Evolutionary conservation across 2,888 invertebrate genomes (phyloP).

Genomic region (Drosophila subsilvestris): DNA sequence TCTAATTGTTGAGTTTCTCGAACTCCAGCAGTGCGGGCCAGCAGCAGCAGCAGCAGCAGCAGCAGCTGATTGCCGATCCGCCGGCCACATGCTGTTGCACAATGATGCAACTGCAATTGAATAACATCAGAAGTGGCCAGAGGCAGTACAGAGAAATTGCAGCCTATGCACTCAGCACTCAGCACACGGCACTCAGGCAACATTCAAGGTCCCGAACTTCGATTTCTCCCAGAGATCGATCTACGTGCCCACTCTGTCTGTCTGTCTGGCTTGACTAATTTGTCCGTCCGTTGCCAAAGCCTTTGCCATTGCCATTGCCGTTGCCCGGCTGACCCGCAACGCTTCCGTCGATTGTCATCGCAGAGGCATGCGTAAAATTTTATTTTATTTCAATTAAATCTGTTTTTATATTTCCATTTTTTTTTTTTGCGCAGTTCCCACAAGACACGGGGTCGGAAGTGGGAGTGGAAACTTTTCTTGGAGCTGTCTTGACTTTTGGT

Average conservation of each 20-base stretch:
- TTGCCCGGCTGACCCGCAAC: conserved; percentile 62
- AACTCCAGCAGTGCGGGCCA: conserved; percentile 62
- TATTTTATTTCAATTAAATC: conserved; percentile 64
- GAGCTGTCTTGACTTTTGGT: conserved; percentile 23
- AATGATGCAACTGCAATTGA: conserved; percentile 80
- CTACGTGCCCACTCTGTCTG: conserved; percentile 68
- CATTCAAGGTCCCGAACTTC: conserved; percentile 77
- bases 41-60: conserved; percentile 39
- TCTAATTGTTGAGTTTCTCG: conserved; percentile 79
- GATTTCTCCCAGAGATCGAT: conserved; percentile 69
- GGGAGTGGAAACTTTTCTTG: conserved; percentile 35
- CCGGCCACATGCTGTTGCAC: conserved; percentile 53
- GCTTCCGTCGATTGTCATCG: conserved; percentile 78
- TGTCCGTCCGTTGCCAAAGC: conserved; percentile 39
- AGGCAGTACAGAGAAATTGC: conserved; percentile 64
- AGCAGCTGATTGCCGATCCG: conserved; percentile 45
- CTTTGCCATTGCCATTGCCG: too few species aligned
- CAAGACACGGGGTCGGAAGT: conserved; percentile 1
- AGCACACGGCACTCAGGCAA: conserved; percentile 25
- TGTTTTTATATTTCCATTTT: conserved; percentile 27
- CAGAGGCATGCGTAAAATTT: conserved; percentile 61
- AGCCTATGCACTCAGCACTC: conserved; percentile 33
- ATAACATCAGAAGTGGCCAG: conserved; percentile 53
- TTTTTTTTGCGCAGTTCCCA: conserved; percentile 56
- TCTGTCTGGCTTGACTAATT: conserved; percentile 69